Base-by-base conservation (phyloP, 2,113 vertebrate genomes). In the Martes martes region DNA sequence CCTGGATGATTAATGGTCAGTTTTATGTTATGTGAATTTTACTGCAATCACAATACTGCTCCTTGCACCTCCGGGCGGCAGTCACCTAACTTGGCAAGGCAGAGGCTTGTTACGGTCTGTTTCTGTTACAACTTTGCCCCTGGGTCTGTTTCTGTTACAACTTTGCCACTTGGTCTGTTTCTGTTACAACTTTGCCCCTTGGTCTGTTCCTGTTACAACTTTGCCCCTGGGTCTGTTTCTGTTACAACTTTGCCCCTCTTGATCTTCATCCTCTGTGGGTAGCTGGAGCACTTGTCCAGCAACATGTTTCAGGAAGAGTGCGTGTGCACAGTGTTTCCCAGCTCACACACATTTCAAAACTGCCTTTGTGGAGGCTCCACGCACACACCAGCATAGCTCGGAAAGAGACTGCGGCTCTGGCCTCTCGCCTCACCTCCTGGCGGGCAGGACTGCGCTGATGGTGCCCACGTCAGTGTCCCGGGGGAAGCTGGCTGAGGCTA, bases 381-480 rank as follows among this genome's bases (percentile, higher is more conserved):
- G 31, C 8, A 18, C 13, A 1, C 2, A 19, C 45, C 24, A 31
- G 24, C 39, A 33, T 21, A 11, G 13, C 6, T 9, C 26, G 11
- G 45, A 3, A 13, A 50, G 7, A 69, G 10, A 2, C 11, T 16
- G 28, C 5, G 21, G 26, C 13, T 2, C 8, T 13, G 28, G 18
- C 16, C 36, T 2, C 36, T 13, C 3, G 19, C 36, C n/a, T 36
- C 4, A 24, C 39, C 11, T 26, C 23, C 23, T 14, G 4, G 23
- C 6, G 6, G 24, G 23, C 13, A 14, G 24, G 73, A 14, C 24
- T 7, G 73, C 1, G 1, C 73, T 26, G 39, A 7, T 1, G 11
- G 6, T 11, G n/a, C 36, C 73, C 39, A 45, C 39, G 0, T 74
- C 39, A 5, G 2, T 1, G 21, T 14, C 7, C 1, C 5, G 16